A percentile compares a stretch with the other conserved stretches of the same genome.
Evolutionary conservation across 1,140 invertebrate genomes (phyloP).

Genomic region (Anastrepha obliqua): DNA sequence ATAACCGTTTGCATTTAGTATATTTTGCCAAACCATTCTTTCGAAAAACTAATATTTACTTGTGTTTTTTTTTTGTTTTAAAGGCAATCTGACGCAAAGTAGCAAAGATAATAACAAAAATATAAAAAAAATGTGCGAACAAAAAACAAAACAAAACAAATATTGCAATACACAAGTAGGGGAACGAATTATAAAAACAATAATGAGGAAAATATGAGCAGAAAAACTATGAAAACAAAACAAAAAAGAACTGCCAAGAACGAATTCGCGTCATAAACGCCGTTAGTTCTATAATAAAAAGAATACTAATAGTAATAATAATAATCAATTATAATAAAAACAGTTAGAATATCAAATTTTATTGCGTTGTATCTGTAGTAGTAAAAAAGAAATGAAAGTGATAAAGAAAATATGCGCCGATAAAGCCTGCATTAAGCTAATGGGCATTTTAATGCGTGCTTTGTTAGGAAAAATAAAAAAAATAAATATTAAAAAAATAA

Average conservation of each 20-base stretch:
- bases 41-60: too few relatives aligned
- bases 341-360: constrained; percentile 43
- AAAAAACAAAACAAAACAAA: not conserved
- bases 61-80: too few relatives aligned
- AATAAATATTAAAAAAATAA: not conserved
- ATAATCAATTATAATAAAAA: not conserved
- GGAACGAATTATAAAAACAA: not conserved
- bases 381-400: not conserved
- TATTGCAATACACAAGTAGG: not conserved
- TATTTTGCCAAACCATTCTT: too few relatives aligned
- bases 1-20: too few relatives aligned
- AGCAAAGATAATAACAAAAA: too few relatives aligned
- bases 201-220: not conserved
- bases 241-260: constrained; percentile 46
- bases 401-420: not conserved
- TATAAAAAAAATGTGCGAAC: too few relatives aligned
- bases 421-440: not conserved
- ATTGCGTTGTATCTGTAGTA: not conserved
- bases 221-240: not conserved
- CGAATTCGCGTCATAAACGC: constrained; percentile 18
- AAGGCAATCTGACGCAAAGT: too few relatives aligned
- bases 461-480: too few relatives aligned
- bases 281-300: constrained; percentile 31
- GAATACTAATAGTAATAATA: not conserved
- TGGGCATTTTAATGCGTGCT: not conserved